Base-by-base conservation (phyloP, 2,113 vertebrate genomes). In the Phyllostomus discolor region DNA sequence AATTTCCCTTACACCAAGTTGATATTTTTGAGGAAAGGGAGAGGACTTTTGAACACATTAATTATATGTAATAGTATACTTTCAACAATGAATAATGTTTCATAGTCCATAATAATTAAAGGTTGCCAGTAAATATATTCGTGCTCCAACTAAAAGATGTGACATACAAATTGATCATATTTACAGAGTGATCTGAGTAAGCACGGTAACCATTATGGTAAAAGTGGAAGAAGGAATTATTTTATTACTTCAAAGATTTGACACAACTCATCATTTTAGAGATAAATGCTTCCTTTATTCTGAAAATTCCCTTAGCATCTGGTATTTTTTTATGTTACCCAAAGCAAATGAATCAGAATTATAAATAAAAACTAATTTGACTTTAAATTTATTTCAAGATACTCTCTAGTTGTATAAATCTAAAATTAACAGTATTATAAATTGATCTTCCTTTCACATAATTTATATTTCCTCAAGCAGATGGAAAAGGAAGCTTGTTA, bases 11-110 rank as follows among this genome's bases (percentile, higher is more conserved):
- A 91, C 1, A 95, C 16, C 35, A 96, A 79, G 41, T 76, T 95
- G 66, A 96, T 50, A 86, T 97, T 90, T 98, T 88, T 26, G 12
- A 66, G 33, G 50, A 79, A 92, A 50, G 14, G 24, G n/a, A 82
- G 17, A 52, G 10, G 38, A 83, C 19, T 90, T 97, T 97, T 85
- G 92, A 94, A 76, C 6, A 1, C 59, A 90, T 96, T 93, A 97
- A 96, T 97, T 97, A 84, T 59, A 96, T 91, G 94, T 90, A 97
- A 94, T 92, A 96, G 87, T 69, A 24, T 93, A 81, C 62, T 82
- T 92, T 80, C n/a, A 75, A 95, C n/a, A 83, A 81, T 75, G 64
- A 89, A 70, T 48, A 90, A 91, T 89, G 17, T 92, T 93, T 97
- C 83, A 97, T 69, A 87, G 28, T 69, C 67, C 67, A 79, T 94